Evolutionary conservation across 2,113 vertebrate genomes (phyloP).

Genomic region (Chloroceryle aenea): DNA sequence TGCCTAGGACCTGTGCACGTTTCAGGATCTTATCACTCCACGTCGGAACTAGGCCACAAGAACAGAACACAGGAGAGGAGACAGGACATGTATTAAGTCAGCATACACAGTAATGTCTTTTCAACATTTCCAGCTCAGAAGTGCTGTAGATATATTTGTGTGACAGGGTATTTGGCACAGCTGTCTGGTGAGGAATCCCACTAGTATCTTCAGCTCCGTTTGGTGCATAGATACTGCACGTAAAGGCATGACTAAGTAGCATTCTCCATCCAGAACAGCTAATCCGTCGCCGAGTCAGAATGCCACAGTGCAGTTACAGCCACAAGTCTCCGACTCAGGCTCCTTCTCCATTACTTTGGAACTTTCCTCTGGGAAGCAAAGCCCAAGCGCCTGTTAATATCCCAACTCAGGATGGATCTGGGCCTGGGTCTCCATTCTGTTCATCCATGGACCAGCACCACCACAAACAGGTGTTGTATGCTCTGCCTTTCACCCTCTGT

Average conservation of each 20-base stretch:
- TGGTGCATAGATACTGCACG: constrained; percentile 49
- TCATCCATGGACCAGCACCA: background rate
- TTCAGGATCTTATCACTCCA: background rate
- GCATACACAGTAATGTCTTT: constrained; percentile 32
- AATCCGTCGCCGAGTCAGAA: background rate
- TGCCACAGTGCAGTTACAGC: background rate
- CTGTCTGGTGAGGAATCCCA: background rate
- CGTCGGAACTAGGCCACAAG: constrained; percentile 6
- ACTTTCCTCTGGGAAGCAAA: constrained; percentile 24
- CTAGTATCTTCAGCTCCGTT: constrained; percentile 17
- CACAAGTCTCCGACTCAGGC: background rate
- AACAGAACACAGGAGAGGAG: constrained; percentile 10
- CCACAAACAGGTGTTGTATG: background rate
- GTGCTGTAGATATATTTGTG: background rate
- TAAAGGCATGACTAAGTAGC: constrained; percentile 55
- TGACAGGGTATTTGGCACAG: constrained; percentile 63
- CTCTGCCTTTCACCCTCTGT: background rate
- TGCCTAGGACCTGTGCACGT: background rate
- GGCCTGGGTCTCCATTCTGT: background rate
- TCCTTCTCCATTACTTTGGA: background rate
- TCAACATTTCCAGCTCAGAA: constrained; percentile 23
- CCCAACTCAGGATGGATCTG: background rate
- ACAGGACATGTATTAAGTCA: background rate
- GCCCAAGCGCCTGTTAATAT: background rate
- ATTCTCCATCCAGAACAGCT: constrained; percentile 29